Conservation (phyloP, 2,888 invertebrate species). For the Phalangium opilio region DNA sequence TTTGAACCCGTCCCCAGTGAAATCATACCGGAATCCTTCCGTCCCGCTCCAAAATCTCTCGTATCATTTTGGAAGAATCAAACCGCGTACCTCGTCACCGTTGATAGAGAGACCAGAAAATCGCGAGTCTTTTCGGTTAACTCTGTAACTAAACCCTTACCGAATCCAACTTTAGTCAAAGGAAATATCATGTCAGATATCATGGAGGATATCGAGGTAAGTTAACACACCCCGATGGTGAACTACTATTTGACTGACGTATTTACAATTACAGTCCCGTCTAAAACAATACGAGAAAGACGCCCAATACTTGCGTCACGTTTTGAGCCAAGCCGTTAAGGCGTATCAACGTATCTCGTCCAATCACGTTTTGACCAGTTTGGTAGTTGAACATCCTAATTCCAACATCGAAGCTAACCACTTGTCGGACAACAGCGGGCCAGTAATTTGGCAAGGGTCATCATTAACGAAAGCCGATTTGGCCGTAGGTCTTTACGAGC, state of each 20-base stretch:
- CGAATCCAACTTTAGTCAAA: conserved; percentile 7
- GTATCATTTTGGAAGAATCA: conserved; percentile 7
- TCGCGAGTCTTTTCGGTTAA: conserved; percentile 5
- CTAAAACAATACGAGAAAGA: conserved; percentile 5
- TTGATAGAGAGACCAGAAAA: background rate
- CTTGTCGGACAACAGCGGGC: background rate
- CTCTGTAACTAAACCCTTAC: conserved; percentile 5
- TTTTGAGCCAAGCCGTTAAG: conserved; percentile 4
- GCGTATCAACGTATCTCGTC: too few species aligned
- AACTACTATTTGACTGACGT: conserved; percentile 1
- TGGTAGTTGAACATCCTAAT: too few species aligned
- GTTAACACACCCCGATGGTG: conserved; percentile 1
- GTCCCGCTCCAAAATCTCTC: conserved; percentile 2
- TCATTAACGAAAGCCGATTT: conserved; percentile 9
- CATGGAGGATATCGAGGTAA: conserved; percentile 12
- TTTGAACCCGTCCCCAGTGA: background rate
- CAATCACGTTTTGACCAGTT: too few species aligned
- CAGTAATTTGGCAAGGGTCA: conserved; percentile 12
- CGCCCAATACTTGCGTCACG: background rate
- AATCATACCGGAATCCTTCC: conserved; percentile 4
- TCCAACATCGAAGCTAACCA: too few species aligned
- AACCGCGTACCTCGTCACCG: conserved; percentile 5
- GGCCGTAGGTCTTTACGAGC: conserved; percentile 3
- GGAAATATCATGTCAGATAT: conserved; percentile 4
- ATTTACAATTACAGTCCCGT: background rate